Evolutionary conservation across 2,888 invertebrate genomes (phyloP).

Genomic region (Zygothrica quintamaculata): DNA sequence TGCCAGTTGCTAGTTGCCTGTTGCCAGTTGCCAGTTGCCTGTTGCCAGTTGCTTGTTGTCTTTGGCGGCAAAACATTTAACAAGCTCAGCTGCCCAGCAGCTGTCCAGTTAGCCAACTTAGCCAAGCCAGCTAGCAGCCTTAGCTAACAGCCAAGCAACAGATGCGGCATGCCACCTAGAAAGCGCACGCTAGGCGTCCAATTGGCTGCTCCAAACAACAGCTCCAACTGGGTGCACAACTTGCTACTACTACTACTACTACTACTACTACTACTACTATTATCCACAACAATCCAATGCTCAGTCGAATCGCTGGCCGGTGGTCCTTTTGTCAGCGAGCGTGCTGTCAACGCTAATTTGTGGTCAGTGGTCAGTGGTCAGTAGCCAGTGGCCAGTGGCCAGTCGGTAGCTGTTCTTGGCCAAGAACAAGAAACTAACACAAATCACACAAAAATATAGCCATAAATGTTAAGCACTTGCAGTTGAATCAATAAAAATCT

Average conservation of each 20-base stretch:
- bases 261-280: neutral
- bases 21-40: conserved; percentile 9
- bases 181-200: conserved; percentile 77
- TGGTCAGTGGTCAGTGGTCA: too few species aligned
- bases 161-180: conserved; percentile 72
- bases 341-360: conserved; percentile 75
- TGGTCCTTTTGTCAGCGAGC: conserved; percentile 69
- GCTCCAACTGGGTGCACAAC: conserved; percentile 9
- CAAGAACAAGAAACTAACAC: too few species aligned
- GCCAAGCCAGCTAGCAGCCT: conserved; percentile 30
- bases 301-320: conserved; percentile 33
- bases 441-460: conserved; percentile 66
- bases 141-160: conserved; percentile 20
- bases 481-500: conserved; percentile 67
- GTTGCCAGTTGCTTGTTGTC: conserved; percentile 23
- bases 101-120: conserved; percentile 9
- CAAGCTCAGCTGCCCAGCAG: conserved; percentile 56
- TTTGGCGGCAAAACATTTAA: conserved; percentile 78
- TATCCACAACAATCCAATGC: conserved; percentile 11
- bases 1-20: conserved; percentile 7
- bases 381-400: too few species aligned
- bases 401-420: conserved; percentile 10
- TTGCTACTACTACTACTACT: neutral
- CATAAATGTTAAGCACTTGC: conserved; percentile 62
- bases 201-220: conserved; percentile 56